Evolutionary conservation across 2,113 vertebrate genomes (phyloP).

Genomic region (Rhynchomys soricoides): DNA sequence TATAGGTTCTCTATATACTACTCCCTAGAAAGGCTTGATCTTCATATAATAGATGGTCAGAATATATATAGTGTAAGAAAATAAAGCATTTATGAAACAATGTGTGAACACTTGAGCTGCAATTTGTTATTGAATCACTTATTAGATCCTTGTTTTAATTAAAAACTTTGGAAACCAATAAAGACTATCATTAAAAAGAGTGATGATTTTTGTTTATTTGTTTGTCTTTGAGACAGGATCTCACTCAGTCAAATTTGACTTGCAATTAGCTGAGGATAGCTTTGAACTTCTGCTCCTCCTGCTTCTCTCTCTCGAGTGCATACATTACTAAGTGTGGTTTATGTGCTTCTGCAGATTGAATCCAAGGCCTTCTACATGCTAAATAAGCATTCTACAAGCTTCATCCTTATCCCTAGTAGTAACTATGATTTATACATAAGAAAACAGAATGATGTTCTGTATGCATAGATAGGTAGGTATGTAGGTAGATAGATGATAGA

Average conservation of each 20-base stretch:
- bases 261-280: not conserved
- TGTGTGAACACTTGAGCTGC: not conserved
- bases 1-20: not conserved
- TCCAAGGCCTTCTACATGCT: not conserved
- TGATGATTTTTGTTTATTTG: not conserved
- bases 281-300: not conserved
- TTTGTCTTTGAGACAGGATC: not conserved
- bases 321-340: not conserved
- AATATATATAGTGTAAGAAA: not conserved
- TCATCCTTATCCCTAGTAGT: accelerated
- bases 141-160: not conserved
- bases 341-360: not conserved
- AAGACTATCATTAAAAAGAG: not conserved
- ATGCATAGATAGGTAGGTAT: not conserved
- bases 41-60: not conserved
- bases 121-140: not conserved
- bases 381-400: not conserved
- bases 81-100: not conserved
- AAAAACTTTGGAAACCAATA: not conserved
- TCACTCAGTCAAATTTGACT: not conserved
- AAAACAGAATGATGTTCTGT: not conserved
- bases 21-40: not conserved
- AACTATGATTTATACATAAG: not conserved
- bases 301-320: not conserved
- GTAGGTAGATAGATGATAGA: not conserved